Conservation (phyloP, 2,113 vertebrate genomes). For the Sardina pilchardus region DNA sequence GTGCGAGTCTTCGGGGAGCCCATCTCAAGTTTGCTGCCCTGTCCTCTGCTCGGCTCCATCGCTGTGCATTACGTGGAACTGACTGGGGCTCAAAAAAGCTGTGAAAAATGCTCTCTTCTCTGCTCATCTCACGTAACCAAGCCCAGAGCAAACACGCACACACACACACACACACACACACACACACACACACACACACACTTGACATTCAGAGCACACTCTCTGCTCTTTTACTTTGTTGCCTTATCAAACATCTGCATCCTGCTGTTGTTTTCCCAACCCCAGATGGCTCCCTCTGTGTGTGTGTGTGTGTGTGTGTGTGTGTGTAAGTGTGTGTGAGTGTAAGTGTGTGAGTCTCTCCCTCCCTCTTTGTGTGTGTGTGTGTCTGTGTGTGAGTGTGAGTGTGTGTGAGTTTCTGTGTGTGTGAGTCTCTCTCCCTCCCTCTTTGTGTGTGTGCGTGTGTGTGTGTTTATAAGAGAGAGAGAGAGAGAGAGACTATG, state of each 20-base stretch:
- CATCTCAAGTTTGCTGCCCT: neutral
- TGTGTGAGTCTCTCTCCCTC: too few relatives aligned
- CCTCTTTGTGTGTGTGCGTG: neutral
- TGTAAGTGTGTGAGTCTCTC: too few relatives aligned
- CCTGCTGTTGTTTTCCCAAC: neutral
- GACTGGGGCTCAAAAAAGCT: constrained; percentile 3
- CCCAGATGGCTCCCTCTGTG: neutral
- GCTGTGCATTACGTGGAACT: neutral
- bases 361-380: neutral
- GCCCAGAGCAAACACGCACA: neutral
- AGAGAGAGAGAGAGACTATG: neutral
- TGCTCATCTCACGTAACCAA: neutral
- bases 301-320: neutral
- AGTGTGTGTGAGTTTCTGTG: too few relatives aligned
- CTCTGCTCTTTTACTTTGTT: neutral
- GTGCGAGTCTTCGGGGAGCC: neutral
- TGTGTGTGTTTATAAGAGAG: neutral
- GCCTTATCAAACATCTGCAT: constrained; percentile 2
- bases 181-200: neutral
- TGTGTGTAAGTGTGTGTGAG: neutral
- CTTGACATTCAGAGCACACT: neutral
- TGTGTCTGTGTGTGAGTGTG: neutral
- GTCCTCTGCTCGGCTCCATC: neutral
- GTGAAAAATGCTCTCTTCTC: neutral
- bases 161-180: too few relatives aligned